Evolutionary conservation across 2,888 invertebrate genomes (phyloP), one percentile per base, ranked within the genome.

Genomic region (Cataglyphis livida): DNA sequence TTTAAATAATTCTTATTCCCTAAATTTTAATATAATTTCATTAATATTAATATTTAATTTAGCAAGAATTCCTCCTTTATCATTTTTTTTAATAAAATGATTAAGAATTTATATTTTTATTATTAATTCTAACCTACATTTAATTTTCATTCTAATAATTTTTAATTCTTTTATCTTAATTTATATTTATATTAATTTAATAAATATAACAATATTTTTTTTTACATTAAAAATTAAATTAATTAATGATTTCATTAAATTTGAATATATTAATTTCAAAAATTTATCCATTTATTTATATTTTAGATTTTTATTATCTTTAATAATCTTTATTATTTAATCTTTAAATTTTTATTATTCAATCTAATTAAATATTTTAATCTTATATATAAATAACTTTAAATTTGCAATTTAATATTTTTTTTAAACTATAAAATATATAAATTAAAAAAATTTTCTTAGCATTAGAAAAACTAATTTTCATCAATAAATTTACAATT

Each of bases 151-250:
- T 85, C 83, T 84, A 86, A 78, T 92, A 15, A 57, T 93, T 81
- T 73, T 59, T 92, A 59, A 82, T 95, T 87, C 96, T 91, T 90
- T 96, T 92, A 93, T 95, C 94, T 65, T 38, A 93, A 95, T 96
- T 96, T 96, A 96, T 95, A 95, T 96, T 95, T 96, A 95, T 87
- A 83, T 44, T 3, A 65, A 64, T 75, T 38, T 64, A 79, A 9
- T 38, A 25, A 7, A 18, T 4, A 7, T 10, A 18, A 25, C 9
- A 3, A 9, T 57, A 25, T 57, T 57, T 0, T 57, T 38, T 7
- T n/a, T n/a, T 62, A 32, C 9, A 3, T n/a, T 21, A 10, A n/a
- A 38, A n/a, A 10, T 2, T 2, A 41, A 68, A 65, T n/a, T 44
- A 32, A 15, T 6, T 44, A 66, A 44, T 44, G 21, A 59, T 18